These are phyloP conservation scores for Galerucella nymphaeae DNA, from an alignment of 2,888 invertebrate genomes.

Conservation along the genomic window DNA sequence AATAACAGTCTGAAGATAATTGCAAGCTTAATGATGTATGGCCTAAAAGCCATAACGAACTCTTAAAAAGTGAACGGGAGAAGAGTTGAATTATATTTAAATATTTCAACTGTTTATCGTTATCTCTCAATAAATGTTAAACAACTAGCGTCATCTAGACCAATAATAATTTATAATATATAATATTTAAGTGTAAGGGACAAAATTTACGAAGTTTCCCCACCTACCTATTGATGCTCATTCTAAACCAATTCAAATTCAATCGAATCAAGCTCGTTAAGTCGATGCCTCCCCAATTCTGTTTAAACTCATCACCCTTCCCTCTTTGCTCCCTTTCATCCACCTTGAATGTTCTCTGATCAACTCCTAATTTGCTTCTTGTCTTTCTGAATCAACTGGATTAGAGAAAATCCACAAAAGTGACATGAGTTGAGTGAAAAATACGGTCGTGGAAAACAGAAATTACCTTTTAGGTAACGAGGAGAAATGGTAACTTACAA, in stretches of 20 bases:
- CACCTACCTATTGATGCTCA: slow-evolving; percentile 63
- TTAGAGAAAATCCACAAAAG: slow-evolving; percentile 49
- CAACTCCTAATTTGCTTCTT: slow-evolving; percentile 64
- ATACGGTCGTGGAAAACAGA: slow-evolving; percentile 5
- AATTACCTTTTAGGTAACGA: not conserved
- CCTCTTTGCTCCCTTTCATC: slow-evolving; percentile 42
- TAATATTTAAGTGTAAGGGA: no score
- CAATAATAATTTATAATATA: not conserved
- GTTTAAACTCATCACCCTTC: slow-evolving; percentile 60
- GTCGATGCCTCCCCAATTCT: slow-evolving; percentile 61
- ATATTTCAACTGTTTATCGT: no score
- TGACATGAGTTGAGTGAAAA: slow-evolving; percentile 25
- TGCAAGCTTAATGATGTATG: slow-evolving; percentile 43
- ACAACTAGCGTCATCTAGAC: no score
- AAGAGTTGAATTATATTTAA: no score
- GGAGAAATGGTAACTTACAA: no score
- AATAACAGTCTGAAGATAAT: slow-evolving; percentile 46
- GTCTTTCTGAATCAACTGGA: slow-evolving; percentile 63
- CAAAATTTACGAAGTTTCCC: slow-evolving; percentile 49
- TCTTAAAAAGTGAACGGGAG: slow-evolving; percentile 20
- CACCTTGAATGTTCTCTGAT: slow-evolving; percentile 63
- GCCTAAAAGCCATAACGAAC: slow-evolving; percentile 37
- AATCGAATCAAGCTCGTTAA: slow-evolving; percentile 64
- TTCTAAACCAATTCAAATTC: slow-evolving; percentile 64
- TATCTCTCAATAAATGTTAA: no score